Evolutionary conservation across 2,113 vertebrate genomes (phyloP).

Genomic region (Heterochromis multidens): DNA sequence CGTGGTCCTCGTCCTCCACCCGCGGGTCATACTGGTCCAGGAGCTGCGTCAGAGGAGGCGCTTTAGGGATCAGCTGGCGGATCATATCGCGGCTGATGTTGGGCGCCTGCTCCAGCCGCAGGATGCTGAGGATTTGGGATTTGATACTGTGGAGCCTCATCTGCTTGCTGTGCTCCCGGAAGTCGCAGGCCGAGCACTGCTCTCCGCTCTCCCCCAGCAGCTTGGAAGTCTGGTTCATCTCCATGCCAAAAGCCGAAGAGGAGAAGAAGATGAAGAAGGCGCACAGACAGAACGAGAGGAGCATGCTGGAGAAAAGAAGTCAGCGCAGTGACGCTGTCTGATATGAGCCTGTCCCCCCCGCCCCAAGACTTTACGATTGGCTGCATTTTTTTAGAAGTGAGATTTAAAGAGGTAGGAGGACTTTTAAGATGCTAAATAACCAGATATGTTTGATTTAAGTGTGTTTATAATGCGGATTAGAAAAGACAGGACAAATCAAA

Average conservation of each 20-base stretch:
- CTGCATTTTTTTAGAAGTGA: slow-evolving; percentile 58
- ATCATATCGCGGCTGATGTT: slow-evolving; percentile 98
- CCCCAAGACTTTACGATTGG: slow-evolving; percentile 84
- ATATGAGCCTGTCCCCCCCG: slow-evolving; percentile 72
- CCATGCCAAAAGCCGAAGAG: slow-evolving; percentile 73
- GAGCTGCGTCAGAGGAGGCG: slow-evolving; percentile 91
- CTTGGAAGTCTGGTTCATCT: slow-evolving; percentile 78
- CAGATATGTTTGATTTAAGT: neutral
- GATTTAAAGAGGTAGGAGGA: slow-evolving; percentile 61
- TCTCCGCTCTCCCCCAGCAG: slow-evolving; percentile 80
- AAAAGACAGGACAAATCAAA: neutral
- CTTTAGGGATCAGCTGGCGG: slow-evolving; percentile 92
- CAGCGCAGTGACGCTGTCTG: slow-evolving; percentile 57
- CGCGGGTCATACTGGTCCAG: slow-evolving; percentile 94
- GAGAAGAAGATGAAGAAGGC: slow-evolving; percentile 80
- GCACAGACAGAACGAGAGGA: slow-evolving; percentile 78
- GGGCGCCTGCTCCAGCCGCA: slow-evolving; percentile 92
- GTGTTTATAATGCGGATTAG: neutral
- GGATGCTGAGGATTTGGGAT: slow-evolving; percentile 96
- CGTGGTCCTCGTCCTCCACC: slow-evolving; percentile 90
- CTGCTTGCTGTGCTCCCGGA: slow-evolving; percentile 92
- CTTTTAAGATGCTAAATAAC: neutral
- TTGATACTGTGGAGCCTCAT: slow-evolving; percentile 95
- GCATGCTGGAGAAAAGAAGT: slow-evolving; percentile 74
- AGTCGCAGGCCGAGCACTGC: slow-evolving; percentile 88